phyloP scores from a whole-genome alignment of 2,888 invertebrate species.

The Lasioglossum villosulum region DNA sequence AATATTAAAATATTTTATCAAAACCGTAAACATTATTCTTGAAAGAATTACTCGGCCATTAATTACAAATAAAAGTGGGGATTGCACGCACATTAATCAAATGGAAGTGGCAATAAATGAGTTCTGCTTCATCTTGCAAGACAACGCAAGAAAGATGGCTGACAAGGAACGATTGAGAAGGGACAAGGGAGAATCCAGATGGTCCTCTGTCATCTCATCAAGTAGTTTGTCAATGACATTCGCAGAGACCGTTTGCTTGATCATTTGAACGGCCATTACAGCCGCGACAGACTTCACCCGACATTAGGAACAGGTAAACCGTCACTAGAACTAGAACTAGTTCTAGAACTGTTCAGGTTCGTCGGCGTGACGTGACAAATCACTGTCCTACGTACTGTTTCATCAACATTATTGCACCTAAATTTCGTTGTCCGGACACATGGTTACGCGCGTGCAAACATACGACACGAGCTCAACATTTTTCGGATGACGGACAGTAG shows the following conservation, averaged over 20 bases:
- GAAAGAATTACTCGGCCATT: too few relatives aligned
- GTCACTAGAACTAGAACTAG: too few relatives aligned
- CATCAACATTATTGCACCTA: constrained; percentile 25
- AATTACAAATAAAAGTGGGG: too few relatives aligned
- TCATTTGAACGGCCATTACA: constrained; percentile 31
- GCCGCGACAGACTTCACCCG: constrained; percentile 28
- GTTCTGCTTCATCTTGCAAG: not conserved
- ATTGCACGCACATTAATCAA: too few relatives aligned
- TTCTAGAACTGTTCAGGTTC: constrained; percentile 14
- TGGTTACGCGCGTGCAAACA: not conserved
- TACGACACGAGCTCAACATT: not conserved
- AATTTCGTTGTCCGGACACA: not conserved
- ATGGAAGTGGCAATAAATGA: not conserved
- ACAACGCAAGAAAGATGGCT: not conserved
- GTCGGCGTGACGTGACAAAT: constrained; percentile 27
- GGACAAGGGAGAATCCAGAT: not conserved
- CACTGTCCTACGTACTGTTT: not conserved
- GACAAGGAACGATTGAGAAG: not conserved
- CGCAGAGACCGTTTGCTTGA: not conserved
- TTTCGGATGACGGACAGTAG: not conserved
- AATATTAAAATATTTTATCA: too few relatives aligned
- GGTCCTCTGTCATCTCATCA: constrained; percentile 21
- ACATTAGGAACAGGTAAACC: constrained; percentile 37
- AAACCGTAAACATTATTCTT: too few relatives aligned
- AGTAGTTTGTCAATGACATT: constrained; percentile 27